Evolutionary conservation across 2,797 vertebrate genomes (phyloP).

Genomic region (Tympanoctomys barrerae): DNA sequence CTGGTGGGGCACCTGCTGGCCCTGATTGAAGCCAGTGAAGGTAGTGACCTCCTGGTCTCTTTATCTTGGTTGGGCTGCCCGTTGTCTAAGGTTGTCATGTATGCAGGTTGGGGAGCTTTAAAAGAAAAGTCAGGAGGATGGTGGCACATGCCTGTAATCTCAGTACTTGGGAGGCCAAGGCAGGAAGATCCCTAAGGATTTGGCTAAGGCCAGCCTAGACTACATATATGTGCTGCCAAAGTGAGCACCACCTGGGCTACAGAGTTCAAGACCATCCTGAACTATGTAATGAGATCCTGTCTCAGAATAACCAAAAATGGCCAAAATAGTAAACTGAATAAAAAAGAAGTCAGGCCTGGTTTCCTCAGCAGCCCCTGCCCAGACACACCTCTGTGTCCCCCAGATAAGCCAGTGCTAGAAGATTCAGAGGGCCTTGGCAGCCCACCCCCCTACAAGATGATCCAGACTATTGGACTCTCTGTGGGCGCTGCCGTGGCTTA

Average conservation of each 20-base stretch:
- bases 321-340: not conserved
- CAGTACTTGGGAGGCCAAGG: too few species aligned
- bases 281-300: not conserved
- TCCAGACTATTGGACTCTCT: conserved; percentile 98
- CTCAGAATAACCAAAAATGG: not conserved
- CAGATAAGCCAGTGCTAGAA: conserved; percentile 92
- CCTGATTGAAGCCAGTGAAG: not conserved
- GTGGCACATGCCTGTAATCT: too few species aligned
- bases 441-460: conserved; percentile 98
- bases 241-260: not conserved
- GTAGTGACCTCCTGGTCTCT: not conserved
- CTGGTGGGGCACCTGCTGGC: not conserved
- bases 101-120: conserved; percentile 83
- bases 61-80: not conserved
- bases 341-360: not conserved
- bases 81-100: conserved; percentile 84
- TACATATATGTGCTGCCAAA: too few species aligned
- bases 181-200: not conserved
- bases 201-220: not conserved
- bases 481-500: conserved; percentile 98
- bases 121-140: not conserved
- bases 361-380: not conserved
- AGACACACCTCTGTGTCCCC: conserved; percentile 12
- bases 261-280: not conserved
- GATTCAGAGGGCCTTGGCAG: conserved; percentile 83